Percentiles rank a stretch among this genome's conserved stretches.
Evolutionary conservation across 1,140 invertebrate genomes (phyloP).

Genomic region (Drosophila nannoptera): DNA sequence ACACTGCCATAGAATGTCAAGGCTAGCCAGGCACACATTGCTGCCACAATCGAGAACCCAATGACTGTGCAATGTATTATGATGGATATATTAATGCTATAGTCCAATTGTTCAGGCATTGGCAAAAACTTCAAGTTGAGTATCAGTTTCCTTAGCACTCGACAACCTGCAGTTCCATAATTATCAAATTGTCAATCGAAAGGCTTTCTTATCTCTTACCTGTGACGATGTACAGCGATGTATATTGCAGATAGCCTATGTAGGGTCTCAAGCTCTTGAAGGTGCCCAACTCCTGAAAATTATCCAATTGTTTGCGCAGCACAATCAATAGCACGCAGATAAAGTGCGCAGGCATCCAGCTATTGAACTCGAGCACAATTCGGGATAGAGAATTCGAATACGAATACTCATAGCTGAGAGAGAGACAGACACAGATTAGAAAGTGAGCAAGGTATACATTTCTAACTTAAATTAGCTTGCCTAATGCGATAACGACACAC

Average conservation of each 20-base stretch:
- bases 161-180: conserved; percentile 45
- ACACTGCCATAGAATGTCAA: conserved; percentile 57
- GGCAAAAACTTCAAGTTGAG: conserved; percentile 43
- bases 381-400: conserved; percentile 61
- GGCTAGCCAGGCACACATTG: conserved; percentile 51
- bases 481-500: conserved; percentile 82
- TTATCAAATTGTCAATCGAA: neutral
- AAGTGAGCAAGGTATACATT: conserved; percentile 6
- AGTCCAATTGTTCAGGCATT: conserved; percentile 46
- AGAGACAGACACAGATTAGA: conserved; percentile 3
- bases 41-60: conserved; percentile 49
- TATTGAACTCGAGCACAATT: conserved; percentile 65
- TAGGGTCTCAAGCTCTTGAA: conserved; percentile 62
- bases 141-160: conserved; percentile 61
- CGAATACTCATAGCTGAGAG: conserved; percentile 69
- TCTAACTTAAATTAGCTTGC: conserved; percentile 53
- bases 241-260: conserved; percentile 57
- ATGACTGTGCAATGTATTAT: conserved; percentile 66
- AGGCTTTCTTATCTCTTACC: conserved; percentile 21
- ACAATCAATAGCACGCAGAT: conserved; percentile 68
- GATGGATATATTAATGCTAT: conserved; percentile 63
- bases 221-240: conserved; percentile 71
- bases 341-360: conserved; percentile 75
- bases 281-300: conserved; percentile 46
- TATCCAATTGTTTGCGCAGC: conserved; percentile 61